A percentile compares a stretch with the other conserved stretches of the same genome.
These are phyloP conservation scores for Acrobasis suavella DNA, from an alignment of 2,888 invertebrate species.

Conservation along the genomic window DNA sequence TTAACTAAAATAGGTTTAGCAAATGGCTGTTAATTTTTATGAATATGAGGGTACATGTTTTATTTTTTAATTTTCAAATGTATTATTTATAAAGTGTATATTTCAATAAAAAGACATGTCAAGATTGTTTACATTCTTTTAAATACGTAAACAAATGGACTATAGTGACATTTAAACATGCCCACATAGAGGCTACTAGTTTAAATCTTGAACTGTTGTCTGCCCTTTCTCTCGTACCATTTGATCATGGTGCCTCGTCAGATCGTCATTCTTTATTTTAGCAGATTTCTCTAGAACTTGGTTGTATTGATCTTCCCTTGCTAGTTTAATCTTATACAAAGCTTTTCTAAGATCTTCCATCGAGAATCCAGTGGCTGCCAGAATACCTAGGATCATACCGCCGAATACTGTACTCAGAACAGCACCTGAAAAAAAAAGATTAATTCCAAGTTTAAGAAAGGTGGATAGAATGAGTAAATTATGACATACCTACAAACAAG, in stretches of 20 bases:
- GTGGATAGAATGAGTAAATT: not conserved
- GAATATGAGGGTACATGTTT: no score
- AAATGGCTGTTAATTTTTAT: no score
- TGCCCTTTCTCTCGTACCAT: slow-evolving; percentile 52
- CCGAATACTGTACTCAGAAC: slow-evolving; percentile 84
- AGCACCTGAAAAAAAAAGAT: slow-evolving; percentile 70
- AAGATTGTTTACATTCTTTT: no score
- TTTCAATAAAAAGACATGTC: no score
- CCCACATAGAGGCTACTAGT: no score
- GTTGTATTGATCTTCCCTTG: slow-evolving; percentile 57
- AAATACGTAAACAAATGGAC: no score
- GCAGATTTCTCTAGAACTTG: slow-evolving; percentile 62
- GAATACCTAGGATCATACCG: slow-evolving; percentile 70
- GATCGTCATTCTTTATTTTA: slow-evolving; percentile 55
- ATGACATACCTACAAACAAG: no score
- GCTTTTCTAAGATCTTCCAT: slow-evolving; percentile 85
- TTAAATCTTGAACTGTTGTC: slow-evolving; percentile 45
- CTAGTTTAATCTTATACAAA: slow-evolving; percentile 74
- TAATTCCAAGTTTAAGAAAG: not conserved
- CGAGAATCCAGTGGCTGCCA: slow-evolving; percentile 82
- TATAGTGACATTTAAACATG: no score
- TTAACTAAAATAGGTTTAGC: no score
- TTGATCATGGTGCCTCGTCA: slow-evolving; percentile 59
- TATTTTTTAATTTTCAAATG: no score
- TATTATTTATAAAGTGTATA: no score